These are phyloP conservation scores for Leptinotarsa juncta DNA, from an alignment of 2,888 invertebrate genomes.

Conservation along the genomic window DNA sequence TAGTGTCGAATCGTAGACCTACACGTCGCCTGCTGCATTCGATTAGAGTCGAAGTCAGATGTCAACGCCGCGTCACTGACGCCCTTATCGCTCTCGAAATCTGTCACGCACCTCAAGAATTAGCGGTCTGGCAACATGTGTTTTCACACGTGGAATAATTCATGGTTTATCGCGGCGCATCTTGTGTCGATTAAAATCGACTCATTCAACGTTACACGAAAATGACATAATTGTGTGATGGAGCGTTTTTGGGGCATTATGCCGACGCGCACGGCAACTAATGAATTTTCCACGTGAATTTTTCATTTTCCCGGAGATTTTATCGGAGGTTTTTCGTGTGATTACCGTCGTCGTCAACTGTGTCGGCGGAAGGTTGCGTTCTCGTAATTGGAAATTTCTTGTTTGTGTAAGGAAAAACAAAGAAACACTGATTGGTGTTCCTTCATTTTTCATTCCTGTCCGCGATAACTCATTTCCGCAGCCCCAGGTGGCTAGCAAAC, in stretches of 20 bases:
- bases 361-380: not conserved
- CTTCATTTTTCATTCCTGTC: not conserved
- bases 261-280: constrained; percentile 25
- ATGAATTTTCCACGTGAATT: constrained; percentile 25
- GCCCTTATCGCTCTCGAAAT: constrained; percentile 31
- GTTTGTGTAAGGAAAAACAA: not conserved
- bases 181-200: constrained; percentile 56
- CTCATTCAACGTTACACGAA: constrained; percentile 56
- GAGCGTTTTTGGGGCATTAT: constrained; percentile 19
- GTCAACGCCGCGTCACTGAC: constrained; percentile 47
- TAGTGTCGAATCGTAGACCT: constrained; percentile 5
- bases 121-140: constrained; percentile 57
- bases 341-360: constrained; percentile 10
- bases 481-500: no score
- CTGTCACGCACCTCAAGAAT: constrained; percentile 64
- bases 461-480: no score
- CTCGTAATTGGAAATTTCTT: not conserved
- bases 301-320: constrained; percentile 1
- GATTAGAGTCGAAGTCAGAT: constrained; percentile 53
- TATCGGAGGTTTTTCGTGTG: constrained; percentile 2
- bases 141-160: constrained; percentile 64
- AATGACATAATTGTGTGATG: constrained; percentile 59
- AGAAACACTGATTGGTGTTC: not conserved
- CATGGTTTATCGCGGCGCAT: constrained; percentile 56
- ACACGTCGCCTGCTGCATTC: constrained; percentile 40